Percentiles rank a stretch among this genome's conserved stretches.
Conservation (phyloP, 2,797 vertebrate species). For the Potorous gilbertii region DNA sequence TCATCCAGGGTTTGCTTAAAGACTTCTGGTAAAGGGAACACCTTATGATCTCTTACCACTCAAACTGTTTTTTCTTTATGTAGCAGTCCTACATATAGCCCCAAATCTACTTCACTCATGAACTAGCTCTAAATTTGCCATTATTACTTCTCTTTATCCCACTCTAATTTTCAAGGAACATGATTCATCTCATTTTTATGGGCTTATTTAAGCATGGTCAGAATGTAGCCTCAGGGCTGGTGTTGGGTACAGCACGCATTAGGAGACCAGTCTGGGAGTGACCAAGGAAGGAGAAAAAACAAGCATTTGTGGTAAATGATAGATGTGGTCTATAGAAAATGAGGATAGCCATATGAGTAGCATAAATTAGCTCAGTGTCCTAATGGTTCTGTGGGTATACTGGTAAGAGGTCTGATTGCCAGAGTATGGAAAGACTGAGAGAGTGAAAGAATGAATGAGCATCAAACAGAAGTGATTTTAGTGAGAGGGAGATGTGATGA, state of each 20-base stretch:
- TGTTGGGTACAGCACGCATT: neutral
- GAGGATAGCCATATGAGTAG: neutral
- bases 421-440: neutral
- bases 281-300: neutral
- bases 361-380: neutral
- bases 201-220: neutral
- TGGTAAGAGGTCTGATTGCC: neutral
- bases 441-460: neutral
- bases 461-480: neutral
- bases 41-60: neutral
- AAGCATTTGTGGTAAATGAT: neutral
- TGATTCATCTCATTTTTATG: neutral
- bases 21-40: neutral
- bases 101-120: neutral
- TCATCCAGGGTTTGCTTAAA: neutral
- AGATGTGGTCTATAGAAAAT: neutral
- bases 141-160: neutral
- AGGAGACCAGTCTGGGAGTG: neutral
- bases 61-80: neutral
- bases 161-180: neutral
- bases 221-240: neutral
- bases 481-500: neutral
- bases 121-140: neutral
- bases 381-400: neutral
- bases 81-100: neutral